Base-by-base conservation (phyloP, 1,140 invertebrate genomes). In the Apis florea region DNA sequence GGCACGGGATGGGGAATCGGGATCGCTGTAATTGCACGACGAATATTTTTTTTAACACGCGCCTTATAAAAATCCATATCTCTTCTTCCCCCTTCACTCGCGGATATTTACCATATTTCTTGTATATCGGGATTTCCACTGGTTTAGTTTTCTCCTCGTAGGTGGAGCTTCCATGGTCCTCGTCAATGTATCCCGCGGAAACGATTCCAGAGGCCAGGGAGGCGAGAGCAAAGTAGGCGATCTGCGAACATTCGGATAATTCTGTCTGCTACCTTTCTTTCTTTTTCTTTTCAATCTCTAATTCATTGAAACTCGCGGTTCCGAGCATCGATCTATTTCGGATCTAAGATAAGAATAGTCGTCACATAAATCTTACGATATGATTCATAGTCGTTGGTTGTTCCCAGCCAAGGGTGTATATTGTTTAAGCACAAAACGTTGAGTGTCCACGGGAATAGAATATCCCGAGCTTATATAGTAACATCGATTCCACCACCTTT, bases 1-100 rank as follows among this genome's bases (percentile, higher is more conserved):
- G 96, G 95, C 24, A 97, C 95, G 0, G 96, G 96, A 89, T 97
- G 95, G 0, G 96, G 96, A 72, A 97, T 95, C 17, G 96, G 96
- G n/a, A 97, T 95, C 0, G 96, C 96, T 94, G 74, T 21, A 92
- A 91, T 64, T 56, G 19, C 19, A 71, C 1, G 13, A 49, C 21
- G 12, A 51, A 9, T 4, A 59, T 58, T 54, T 72, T 5, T 64
- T 26, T 19, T 40, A 40, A 31, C 26, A 0, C 6, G 8, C 13
- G 11, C 15, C 2, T 19, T 26, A 3, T 26, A 63, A 71, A 2
- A 8, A 10, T 6, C 12, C 8, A 8, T 8, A 17, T 10, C 6
- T 31, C 19, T n/a, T n/a, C n/a, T 10, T 4, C 1, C 26, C 24
- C 26, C 17, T 12, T 24, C 19, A 8, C 19, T 4, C 17, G 1